A percentile compares a stretch with the other conserved stretches of the same genome.
Evolutionary conservation across 2,888 invertebrate species (phyloP).

Genomic region (Tachina fera): DNA sequence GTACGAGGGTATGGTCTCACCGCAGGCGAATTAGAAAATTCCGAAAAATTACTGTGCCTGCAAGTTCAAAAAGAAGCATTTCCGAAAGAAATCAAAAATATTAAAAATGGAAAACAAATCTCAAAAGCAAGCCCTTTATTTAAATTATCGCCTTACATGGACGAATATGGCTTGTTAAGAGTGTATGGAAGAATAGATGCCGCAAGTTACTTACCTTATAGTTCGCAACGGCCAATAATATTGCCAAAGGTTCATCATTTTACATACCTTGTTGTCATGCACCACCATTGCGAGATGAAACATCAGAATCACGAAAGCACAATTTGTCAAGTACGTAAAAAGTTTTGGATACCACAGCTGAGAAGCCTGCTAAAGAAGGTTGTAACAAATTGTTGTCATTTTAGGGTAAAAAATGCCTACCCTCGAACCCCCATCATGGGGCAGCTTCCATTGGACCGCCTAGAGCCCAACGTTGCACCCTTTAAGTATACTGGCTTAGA

Average conservation of each 20-base stretch:
- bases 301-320: background rate
- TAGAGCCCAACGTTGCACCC: conserved; percentile 22
- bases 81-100: conserved; percentile 5
- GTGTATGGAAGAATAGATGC: conserved; percentile 32
- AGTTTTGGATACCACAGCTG: too few species aligned
- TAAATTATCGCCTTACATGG: conserved; percentile 7
- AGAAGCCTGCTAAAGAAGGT: conserved; percentile 12
- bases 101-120: background rate
- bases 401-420: too few species aligned
- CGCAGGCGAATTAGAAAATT: background rate
- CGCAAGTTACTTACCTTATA: conserved; percentile 10
- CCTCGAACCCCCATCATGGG: background rate
- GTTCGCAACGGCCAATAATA: conserved; percentile 11
- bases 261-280: background rate
- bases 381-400: background rate
- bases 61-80: conserved; percentile 25
- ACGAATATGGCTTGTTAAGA: conserved; percentile 2
- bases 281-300: conserved; percentile 6
- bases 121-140: conserved; percentile 20
- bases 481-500: conserved; percentile 38
- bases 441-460: conserved; percentile 19
- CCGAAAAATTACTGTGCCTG: conserved; percentile 6
- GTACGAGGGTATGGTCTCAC: conserved; percentile 7
- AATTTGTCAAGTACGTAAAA: conserved; percentile 29
- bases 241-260: background rate